Percentiles rank a stretch among this genome's conserved stretches.
These are phyloP conservation scores for Atopsyche davidsoni DNA, from an alignment of 1,140 invertebrate species.

Conservation along the genomic window DNA sequence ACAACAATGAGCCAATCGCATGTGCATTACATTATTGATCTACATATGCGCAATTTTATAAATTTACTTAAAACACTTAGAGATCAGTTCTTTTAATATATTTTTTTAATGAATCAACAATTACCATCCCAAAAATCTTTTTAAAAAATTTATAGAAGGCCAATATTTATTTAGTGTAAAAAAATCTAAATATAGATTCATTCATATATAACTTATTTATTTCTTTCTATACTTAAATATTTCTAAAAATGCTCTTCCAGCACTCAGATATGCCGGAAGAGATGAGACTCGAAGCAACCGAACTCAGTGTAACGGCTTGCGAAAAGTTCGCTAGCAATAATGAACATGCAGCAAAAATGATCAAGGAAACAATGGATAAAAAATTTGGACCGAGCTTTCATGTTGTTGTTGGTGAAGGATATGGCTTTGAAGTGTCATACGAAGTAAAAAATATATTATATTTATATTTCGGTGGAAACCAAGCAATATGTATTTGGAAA, in stretches of 20 bases:
- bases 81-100: too few species aligned
- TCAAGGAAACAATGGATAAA: slow-evolving; percentile 92
- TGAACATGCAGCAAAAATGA: slow-evolving; percentile 69
- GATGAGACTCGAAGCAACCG: slow-evolving; percentile 81
- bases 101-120: too few species aligned
- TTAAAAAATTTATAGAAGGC: too few species aligned
- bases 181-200: too few species aligned
- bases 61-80: too few species aligned
- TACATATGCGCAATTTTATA: too few species aligned
- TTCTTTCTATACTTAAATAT: slow-evolving; percentile 1
- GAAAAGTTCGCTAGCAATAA: slow-evolving; percentile 83
- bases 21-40: too few species aligned
- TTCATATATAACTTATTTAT: slow-evolving; percentile 13
- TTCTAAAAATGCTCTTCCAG: slow-evolving; percentile 46
- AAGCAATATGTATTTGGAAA: slow-evolving; percentile 87
- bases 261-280: slow-evolving; percentile 87
- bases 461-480: slow-evolving; percentile 87
- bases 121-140: too few species aligned
- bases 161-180: too few species aligned
- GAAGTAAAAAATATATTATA: slow-evolving; percentile 85
- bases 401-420: slow-evolving; percentile 88
- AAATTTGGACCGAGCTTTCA: slow-evolving; percentile 92
- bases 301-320: slow-evolving; percentile 83
- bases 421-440: slow-evolving; percentile 87
- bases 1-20: too few species aligned